Evolutionary conservation across 2,888 invertebrate genomes (phyloP).

Genomic region (Sarcophaga carnaria): DNA sequence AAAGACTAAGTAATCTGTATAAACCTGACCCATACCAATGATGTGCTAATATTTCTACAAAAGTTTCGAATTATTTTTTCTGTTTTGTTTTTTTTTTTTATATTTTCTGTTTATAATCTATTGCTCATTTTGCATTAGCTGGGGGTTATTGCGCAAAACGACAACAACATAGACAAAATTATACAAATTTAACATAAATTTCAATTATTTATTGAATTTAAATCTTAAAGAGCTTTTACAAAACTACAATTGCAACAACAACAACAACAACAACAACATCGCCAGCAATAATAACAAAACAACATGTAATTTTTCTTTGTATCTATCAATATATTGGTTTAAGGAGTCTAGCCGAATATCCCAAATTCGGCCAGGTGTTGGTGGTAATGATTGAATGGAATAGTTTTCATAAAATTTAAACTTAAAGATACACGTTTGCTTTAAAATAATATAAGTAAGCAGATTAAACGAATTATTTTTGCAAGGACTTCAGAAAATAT

Average conservation of each 20-base stretch:
- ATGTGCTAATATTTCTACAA: constrained; percentile 66
- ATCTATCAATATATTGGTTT: constrained; percentile 22
- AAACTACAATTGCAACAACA: constrained; percentile 12
- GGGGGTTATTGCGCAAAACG: constrained; percentile 65
- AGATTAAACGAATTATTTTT: too few relatives aligned
- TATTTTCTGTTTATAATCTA: constrained; percentile 17
- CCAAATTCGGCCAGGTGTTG: background rate
- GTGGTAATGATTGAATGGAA: too few relatives aligned
- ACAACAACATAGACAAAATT: constrained; percentile 47
- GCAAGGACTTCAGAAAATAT: too few relatives aligned
- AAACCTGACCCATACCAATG: constrained; percentile 68
- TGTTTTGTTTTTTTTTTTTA: background rate
- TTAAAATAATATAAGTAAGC: too few relatives aligned
- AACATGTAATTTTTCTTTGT: constrained; percentile 32
- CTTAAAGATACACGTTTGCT: too few relatives aligned
- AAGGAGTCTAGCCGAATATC: constrained; percentile 16
- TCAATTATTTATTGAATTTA: constrained; percentile 69
- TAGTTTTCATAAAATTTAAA: too few relatives aligned
- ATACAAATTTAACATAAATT: constrained; percentile 66
- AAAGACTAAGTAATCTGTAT: constrained; percentile 27
- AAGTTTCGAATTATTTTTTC: constrained; percentile 31
- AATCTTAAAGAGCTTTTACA: constrained; percentile 55
- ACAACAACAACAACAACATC: too few relatives aligned
- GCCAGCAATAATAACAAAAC: too few relatives aligned
- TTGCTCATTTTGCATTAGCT: constrained; percentile 55